These are phyloP conservation scores for Azemiops feae DNA, from an alignment of 2,113 vertebrate genomes.

Conservation along the genomic window DNA sequence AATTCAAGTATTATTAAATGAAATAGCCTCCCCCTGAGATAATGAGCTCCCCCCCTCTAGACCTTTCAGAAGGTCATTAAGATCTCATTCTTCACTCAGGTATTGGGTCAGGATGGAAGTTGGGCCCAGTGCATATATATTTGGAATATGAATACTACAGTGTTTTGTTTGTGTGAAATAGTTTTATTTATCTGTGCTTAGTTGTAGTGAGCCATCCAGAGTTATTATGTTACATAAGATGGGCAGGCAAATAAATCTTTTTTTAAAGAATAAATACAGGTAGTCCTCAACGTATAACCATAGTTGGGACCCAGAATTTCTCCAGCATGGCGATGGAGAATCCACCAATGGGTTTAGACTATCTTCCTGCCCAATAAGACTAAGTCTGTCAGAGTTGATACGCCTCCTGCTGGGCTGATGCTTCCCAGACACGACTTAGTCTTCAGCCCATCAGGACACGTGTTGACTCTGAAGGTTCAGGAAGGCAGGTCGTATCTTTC, in stretches of 20 bases:
- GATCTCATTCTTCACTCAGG: not conserved
- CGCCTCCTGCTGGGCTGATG: too few species aligned
- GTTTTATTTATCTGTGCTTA: not conserved
- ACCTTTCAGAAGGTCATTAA: not conserved
- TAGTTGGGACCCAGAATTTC: too few species aligned
- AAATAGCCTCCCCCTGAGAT: not conserved
- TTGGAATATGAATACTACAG: not conserved
- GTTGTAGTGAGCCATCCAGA: not conserved
- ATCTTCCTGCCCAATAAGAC: too few species aligned
- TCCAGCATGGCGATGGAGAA: too few species aligned
- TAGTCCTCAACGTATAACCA: too few species aligned
- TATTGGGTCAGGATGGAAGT: not conserved
- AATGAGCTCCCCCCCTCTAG: not conserved
- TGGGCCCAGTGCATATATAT: not conserved
- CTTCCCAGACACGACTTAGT: too few species aligned
- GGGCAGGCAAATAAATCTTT: not conserved
- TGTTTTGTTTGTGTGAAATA: not conserved
- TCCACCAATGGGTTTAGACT: too few species aligned
- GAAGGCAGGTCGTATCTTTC: too few species aligned
- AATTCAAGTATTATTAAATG: not conserved
- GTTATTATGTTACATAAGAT: not conserved
- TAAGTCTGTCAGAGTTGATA: too few species aligned
- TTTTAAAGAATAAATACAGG: not conserved
- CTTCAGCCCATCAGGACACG: too few species aligned
- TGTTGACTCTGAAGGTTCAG: too few species aligned